Evolutionary conservation across 2,888 invertebrate species (phyloP), one percentile per base, ranked within the genome.

Genomic region (Dexiosoma caninum): DNA sequence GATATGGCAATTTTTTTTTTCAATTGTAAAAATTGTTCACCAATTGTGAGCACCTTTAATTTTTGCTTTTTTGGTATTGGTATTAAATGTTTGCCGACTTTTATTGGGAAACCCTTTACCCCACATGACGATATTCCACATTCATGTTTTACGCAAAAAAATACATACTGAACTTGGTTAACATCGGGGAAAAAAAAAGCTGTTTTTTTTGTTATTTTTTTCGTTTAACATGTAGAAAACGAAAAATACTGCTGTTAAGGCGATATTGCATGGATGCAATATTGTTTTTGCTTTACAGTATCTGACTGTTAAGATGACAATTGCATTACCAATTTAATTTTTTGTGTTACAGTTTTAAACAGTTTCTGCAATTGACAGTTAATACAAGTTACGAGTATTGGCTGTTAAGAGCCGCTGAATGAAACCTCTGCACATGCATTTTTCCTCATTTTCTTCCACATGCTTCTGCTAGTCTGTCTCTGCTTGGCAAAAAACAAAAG

Each of bases 231-330:
- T 14, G 21, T 6, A 62, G n/a, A 27, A 71, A 21, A 60, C 19
- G 7, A 51, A 46, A 62, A 60, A 44, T 37, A 77, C 59, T 51
- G 37, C 53, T 44, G 32, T 66, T 40, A 27, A 44, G 40, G 46
- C 53, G 49, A 46, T 49, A 69, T 69, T 81, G 77, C 72, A 57
- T 81, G 72, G 67, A 57, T 16, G 30, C n/a, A n/a, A 70, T n/a
- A 49, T 44, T 7, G 23, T 59, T 44, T 55, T 12, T 55, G 53
- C 27, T 6, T 21, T 53, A 8, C 21, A 21, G 14, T 44, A 42
- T 35, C 46, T 70, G 53, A 0, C 66, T 70, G 66, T 74, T 77
- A 64, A 69, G 77, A 74, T 81, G 77, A 81, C 81, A 81, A 70
- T 77, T 77, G 69, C 72, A 69, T 69, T 64, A 40, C 16, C 27